phyloP scores from a whole-genome alignment of 2,797 vertebrate species.

The Coregonus sp. region DNA sequence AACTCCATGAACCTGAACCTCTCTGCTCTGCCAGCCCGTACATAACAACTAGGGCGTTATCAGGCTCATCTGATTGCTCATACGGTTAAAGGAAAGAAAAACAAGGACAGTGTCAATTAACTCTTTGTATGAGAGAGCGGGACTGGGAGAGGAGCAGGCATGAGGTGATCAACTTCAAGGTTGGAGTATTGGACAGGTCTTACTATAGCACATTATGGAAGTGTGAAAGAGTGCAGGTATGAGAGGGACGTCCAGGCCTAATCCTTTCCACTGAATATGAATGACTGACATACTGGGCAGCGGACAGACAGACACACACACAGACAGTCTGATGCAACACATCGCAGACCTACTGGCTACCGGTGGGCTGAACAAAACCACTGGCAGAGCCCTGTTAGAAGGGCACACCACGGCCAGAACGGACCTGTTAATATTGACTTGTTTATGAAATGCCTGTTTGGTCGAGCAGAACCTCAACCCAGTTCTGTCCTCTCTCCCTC shows the following conservation, averaged over 20 bases:
- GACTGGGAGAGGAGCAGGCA: constrained; percentile 3
- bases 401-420: constrained; percentile 27
- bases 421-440: constrained; percentile 63
- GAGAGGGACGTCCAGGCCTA: background rate
- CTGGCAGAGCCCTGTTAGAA: constrained; percentile 38
- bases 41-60: constrained; percentile 25
- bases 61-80: constrained; percentile 13
- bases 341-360: constrained; percentile 18
- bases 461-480: constrained; percentile 53
- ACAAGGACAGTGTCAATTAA: constrained; percentile 31
- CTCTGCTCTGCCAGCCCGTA: background rate
- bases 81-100: background rate
- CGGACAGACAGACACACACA: constrained; percentile 15
- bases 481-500: background rate
- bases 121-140: constrained; percentile 24
- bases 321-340: constrained; percentile 32
- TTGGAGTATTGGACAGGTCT: background rate
- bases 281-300: constrained; percentile 9
- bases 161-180: background rate
- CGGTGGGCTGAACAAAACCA: constrained; percentile 58
- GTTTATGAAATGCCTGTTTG: constrained; percentile 66
- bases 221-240: constrained; percentile 1
- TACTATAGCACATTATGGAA: background rate
- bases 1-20: background rate
- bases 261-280: background rate